Evolutionary conservation across 2,888 invertebrate species (phyloP), one percentile per base, ranked within the genome.

Genomic region (Antheraea assamensis): DNA sequence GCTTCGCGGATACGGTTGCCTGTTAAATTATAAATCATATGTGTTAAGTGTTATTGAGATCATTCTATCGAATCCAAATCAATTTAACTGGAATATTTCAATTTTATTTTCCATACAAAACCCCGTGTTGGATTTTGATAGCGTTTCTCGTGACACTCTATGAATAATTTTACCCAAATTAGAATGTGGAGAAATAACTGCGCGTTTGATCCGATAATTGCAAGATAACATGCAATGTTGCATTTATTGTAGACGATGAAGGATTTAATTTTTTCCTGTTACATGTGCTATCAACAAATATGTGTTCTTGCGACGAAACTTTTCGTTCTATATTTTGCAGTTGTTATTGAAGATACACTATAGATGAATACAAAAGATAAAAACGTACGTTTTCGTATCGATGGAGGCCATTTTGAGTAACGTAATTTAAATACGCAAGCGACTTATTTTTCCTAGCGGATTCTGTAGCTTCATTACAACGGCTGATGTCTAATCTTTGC

Each of bases 21-120:
- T 77, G 78, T 74, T 82, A 80, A 82, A 75, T 81, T 81, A 77
- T 77, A 80, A 80, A 82, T 79, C 77, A 68, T 74, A 52, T 35
- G 68, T 74, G 71, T 71, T 73, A 58, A 70, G 70, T 70, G 55
- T 73, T 73, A 73, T 70, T 27, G 58, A 47, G 42, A 70, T 73
- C 47, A 70, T 70, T 58, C 24, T 35, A 68, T 58, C 58, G 8
- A 68, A 70, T 47, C 68, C n/a, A 35, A 19, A 35, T 68, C 35
- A 35, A 68, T 35, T 35, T 35, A 35, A 68, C 21, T 35, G 68
- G 68, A 68, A 68, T 68, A 68, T 35, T 68, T 68, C 19, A 31
- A 64, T 17, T 64, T 27, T 30, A 30, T 17, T 19, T 30, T 64
- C 30, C 15, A 30, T 30, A 27, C 27, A 30, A 27, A 27, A 21